Evolutionary conservation across 2,888 invertebrate species (phyloP), one percentile per base, ranked within the genome.

Genomic region (Drosophila emarginata): DNA sequence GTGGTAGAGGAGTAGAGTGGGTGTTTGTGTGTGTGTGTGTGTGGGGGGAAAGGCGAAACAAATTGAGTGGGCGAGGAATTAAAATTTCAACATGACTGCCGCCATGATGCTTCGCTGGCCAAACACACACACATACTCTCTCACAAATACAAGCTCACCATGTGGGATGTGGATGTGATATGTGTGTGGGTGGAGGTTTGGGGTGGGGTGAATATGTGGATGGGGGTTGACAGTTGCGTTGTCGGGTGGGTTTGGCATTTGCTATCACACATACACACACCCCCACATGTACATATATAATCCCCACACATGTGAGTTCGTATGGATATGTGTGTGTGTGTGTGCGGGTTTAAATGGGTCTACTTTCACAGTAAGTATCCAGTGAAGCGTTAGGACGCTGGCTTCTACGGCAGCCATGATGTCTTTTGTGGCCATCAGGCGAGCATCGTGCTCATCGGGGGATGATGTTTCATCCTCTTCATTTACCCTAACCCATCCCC

Each of bases 1-100:
- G 4, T 23, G 53, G 23, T 7, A 40, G 11, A 32, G 26, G 61
- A 56, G 32, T 63, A 23, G 21, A 14, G 4, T 2, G 72, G 66
- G 52, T n/a, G n/a, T n/a, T n/a, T n/a, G n/a, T 28, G n/a, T n/a
- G n/a, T n/a, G n/a, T n/a, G n/a, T n/a, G n/a, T n/a, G n/a, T n/a
- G n/a, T n/a, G n/a, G n/a, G 1, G 6, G 6, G 28, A 6, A 28
- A 5, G 70, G 69, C 11, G 21, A 18, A 45, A 75, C 76, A 87
- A 89, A 87, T 90, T 90, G 90, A 90, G 90, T 91, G 91, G 91
- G 90, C 89, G 90, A 89, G 85, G 85, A 91, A 90, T 91, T 91
- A 84, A 88, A 90, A 90, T 87, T 89, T 89, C 89, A 89, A 88
- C 89, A 85, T 85, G 86, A 88, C 88, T 88, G 88, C 88, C 75